phyloP scores from a whole-genome alignment of 1,140 invertebrate species.

The Pachypsylla venusta region DNA sequence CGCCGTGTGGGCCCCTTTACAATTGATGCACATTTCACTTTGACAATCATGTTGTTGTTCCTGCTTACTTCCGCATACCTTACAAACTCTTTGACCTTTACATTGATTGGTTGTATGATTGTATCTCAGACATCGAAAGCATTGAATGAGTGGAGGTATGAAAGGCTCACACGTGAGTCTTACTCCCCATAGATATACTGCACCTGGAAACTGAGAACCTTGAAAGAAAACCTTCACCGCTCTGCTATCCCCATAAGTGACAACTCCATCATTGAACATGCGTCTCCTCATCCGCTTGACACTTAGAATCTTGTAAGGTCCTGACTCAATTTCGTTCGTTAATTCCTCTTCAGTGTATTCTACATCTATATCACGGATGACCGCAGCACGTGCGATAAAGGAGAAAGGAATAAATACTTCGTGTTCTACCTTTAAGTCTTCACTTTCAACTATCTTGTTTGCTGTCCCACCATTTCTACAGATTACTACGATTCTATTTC shows the following conservation, averaged over 20 bases:
- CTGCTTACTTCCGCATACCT: not conserved
- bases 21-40: not conserved
- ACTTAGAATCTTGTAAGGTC: not conserved
- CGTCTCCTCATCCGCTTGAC: not conserved
- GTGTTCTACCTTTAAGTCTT: not conserved
- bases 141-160: not conserved
- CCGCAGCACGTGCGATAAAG: not conserved
- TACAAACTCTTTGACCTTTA: not conserved
- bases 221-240: not conserved
- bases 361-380: not conserved
- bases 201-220: not conserved
- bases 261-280: not conserved
- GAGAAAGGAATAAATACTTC: not conserved
- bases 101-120: not conserved
- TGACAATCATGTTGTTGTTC: not conserved
- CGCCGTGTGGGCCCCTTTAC: not conserved
- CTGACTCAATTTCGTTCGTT: not conserved
- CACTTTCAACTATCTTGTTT: not conserved
- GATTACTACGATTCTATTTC: not conserved
- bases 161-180: not conserved
- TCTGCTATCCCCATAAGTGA: not conserved
- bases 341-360: slow-evolving; percentile 1
- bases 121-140: not conserved
- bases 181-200: not conserved
- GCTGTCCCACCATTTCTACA: not conserved